These are phyloP conservation scores for Saxicola maurus DNA, from an alignment of 2,797 vertebrate species.

Conservation along the genomic window DNA sequence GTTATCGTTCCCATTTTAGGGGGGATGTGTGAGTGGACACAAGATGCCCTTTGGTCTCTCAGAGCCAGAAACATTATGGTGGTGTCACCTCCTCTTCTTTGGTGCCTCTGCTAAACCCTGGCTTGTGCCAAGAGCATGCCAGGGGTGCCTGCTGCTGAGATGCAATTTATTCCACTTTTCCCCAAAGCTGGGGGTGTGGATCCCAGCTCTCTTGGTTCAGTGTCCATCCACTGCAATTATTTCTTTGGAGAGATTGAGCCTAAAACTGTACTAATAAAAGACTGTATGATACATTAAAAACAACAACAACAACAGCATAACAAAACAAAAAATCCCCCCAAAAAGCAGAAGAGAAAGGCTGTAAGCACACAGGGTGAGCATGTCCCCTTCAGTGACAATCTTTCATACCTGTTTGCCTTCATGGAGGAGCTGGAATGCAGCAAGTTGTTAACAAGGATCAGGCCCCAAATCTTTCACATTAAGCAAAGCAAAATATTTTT, in stretches of 20 bases:
- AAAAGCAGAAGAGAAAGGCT: background rate
- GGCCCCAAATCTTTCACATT: background rate
- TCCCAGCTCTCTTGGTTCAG: background rate
- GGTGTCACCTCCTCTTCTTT: background rate
- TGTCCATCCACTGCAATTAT: background rate
- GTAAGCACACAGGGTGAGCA: background rate
- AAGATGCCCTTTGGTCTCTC: background rate
- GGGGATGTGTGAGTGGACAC: fast-evolving
- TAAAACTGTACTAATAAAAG: background rate
- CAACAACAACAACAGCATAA: fast-evolving
- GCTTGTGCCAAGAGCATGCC: background rate
- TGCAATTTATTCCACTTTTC: background rate
- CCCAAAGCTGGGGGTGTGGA: background rate
- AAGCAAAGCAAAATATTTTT: constrained; percentile 1
- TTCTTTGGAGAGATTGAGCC: background rate
- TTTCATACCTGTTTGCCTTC: background rate
- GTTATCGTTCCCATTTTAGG: background rate
- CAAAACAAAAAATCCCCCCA: background rate
- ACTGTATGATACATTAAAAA: background rate
- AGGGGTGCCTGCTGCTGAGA: background rate
- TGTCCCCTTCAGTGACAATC: background rate
- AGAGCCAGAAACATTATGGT: fast-evolving
- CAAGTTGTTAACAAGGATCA: background rate
- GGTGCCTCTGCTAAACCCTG: fast-evolving
- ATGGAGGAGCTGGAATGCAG: background rate